Evolutionary conservation across 1,140 invertebrate species (phyloP), one percentile per base, ranked within the genome.

Genomic region (Campoletis sonorensis): DNA sequence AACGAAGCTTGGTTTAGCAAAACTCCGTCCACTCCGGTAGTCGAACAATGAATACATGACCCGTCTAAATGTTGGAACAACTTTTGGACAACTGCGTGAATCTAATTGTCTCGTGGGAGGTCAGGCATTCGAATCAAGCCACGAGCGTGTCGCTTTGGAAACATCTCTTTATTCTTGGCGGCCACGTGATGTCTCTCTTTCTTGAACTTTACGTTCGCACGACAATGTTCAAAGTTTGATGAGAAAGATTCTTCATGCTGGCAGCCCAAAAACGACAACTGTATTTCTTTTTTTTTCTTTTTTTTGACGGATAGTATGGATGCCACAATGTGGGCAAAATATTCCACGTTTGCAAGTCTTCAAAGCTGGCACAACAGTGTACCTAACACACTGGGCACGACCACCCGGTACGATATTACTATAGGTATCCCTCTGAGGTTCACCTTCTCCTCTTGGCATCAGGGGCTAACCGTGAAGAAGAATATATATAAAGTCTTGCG

Each of bases 1-100:
- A 4, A 18, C 21, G 67, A 10, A 33, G 51, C 54, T 61, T 18
- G 27, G 30, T 77, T 61, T 58, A 10, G 51, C 73, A 11, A 40
- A 58, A 21, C 54, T 33, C 23, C 40, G 49, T 30, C 45, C 45
- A 54, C 54, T 54, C 51, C 1, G 40, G 0, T 40, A n/a, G n/a
- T 49, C 23, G 70, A 18, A 77, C 54, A 54, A 33, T 61, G 27
- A 49, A 75, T n/a, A 79, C 79, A 23, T 37, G 54, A 77, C 51
- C 33, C 13, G 49, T 67, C 64, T 16, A 81, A 78, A 78, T 90
- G 89, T 89, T 89, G 88, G 84, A 79, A 83, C 87, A 90, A 91
- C 88, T 89, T 87, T 68, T 79, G 85, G 86, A 86, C 85, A 88
- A 88, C 85, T 83, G 86, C 81, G 85, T 85, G 86, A 89, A 89